Percentiles rank a stretch among this genome's conserved stretches.
Evolutionary conservation across 2,888 invertebrate species (phyloP).

Genomic region (Carterocephalus palaemon): DNA sequence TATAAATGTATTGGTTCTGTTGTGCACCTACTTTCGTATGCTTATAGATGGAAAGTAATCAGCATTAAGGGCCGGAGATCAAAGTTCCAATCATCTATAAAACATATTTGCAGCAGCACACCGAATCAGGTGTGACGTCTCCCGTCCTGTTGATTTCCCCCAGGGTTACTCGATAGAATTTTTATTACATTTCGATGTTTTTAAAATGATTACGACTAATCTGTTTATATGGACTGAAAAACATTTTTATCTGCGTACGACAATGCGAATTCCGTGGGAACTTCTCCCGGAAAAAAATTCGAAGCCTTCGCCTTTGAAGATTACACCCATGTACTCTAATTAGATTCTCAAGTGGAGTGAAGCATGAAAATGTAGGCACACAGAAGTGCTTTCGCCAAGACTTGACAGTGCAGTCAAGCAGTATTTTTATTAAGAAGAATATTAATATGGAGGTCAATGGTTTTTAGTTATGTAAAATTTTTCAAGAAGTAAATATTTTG

Average conservation of each 20-base stretch:
- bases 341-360: slow-evolving; percentile 20
- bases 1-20: too few species aligned
- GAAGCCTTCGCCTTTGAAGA: slow-evolving; percentile 18
- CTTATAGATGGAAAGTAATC: slow-evolving; percentile 35
- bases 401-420: too few species aligned
- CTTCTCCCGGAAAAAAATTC: slow-evolving; percentile 14
- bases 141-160: slow-evolving; percentile 59
- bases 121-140: slow-evolving; percentile 49
- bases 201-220: slow-evolving; percentile 18
- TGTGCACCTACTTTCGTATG: background rate
- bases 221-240: slow-evolving; percentile 15
- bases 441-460: too few species aligned
- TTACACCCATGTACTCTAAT: slow-evolving; percentile 19
- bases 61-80: slow-evolving; percentile 47
- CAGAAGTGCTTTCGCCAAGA: background rate
- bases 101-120: slow-evolving; percentile 52
- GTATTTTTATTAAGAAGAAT: too few species aligned
- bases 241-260: slow-evolving; percentile 19
- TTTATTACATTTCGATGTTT: slow-evolving; percentile 34
- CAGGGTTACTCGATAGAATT: slow-evolving; percentile 46
- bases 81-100: slow-evolving; percentile 53
- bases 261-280: slow-evolving; percentile 11
- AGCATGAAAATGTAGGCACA: slow-evolving; percentile 4
- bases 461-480: too few species aligned
- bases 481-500: too few species aligned